Conservation (phyloP, 2,797 vertebrate genomes). For the Leucoraja ocellata region DNA sequence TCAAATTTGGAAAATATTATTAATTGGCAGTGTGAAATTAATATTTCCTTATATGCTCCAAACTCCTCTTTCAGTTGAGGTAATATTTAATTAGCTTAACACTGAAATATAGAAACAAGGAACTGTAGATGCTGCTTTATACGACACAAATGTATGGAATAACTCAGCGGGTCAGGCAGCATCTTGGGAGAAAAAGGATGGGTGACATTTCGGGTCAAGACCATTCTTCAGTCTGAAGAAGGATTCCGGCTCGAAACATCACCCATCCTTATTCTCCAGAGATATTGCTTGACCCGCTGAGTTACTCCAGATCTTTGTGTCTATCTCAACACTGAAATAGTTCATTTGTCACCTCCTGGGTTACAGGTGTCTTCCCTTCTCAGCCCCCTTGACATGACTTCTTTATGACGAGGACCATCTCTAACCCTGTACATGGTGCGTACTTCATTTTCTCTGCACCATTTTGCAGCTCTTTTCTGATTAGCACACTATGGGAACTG, state of each 20-base stretch:
- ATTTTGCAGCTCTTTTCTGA: neutral
- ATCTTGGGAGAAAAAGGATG: too few relatives aligned
- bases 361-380: neutral
- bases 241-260: too few relatives aligned
- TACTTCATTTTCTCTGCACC: neutral
- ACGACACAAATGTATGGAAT: too few relatives aligned
- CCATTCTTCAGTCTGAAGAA: too few relatives aligned
- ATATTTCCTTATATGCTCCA: too few relatives aligned
- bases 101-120: neutral
- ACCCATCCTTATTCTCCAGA: too few relatives aligned
- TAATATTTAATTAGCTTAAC: neutral
- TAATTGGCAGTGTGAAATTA: neutral
- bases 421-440: neutral
- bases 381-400: neutral
- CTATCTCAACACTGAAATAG: too few relatives aligned
- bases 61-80: neutral
- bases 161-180: too few relatives aligned
- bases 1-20: constrained; percentile 25
- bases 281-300: too few relatives aligned
- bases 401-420: neutral
- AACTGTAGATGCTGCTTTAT: too few relatives aligned
- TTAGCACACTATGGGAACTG: neutral
- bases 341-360: neutral
- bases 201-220: too few relatives aligned
- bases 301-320: too few relatives aligned